Evolutionary conservation across 2,888 invertebrate species (phyloP), one percentile per base, ranked within the genome.

Genomic region (Patella ulyssiponensis): DNA sequence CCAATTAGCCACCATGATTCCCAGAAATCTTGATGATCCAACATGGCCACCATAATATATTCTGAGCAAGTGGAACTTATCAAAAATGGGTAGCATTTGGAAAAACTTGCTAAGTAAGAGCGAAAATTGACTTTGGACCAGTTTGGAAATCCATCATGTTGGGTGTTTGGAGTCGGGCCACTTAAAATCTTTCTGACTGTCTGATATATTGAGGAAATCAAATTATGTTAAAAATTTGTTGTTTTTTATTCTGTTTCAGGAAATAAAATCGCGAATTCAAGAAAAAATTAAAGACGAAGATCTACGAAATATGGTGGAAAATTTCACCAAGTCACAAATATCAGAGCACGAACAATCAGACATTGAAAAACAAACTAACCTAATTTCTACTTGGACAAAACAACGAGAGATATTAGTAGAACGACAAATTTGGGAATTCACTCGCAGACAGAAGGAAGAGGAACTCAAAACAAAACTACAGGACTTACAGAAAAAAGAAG

Each of bases 401-500:
- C 76, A 84, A 52, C 74, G 85, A 23, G 69, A 82, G 17, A 51
- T 74, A 17, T 71, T 79, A 51, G 78, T 88, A 3, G 72, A 84
- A 23, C 69, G 77, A 64, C 86, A 88, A 76, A 76, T 86, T 12
- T 72, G 75, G 27, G 79, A 82, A 69, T 82, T 80, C 74, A 75
- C 75, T 64, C 79, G 73, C 58, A 44, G 77, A 20, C 27, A 82
- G 33, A 86, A 84, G 69, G 76, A 82, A 54, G 79, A 80, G 64
- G 86, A 84, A 76, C 86, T 88, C 53, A 79, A 84, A 74, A 52
- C 76, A 17, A 86, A 85, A 78, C 72, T 89, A n/a, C 77, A 81
- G 56, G 83, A 84, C 15, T 56, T 89, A n/a, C 85, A 87, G 71
- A 84, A 87, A 76, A 87, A 86, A 56, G 89, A 90, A 78, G 88